Conservation (phyloP, 2,113 vertebrate genomes). For the Gorilla gorilla region DNA sequence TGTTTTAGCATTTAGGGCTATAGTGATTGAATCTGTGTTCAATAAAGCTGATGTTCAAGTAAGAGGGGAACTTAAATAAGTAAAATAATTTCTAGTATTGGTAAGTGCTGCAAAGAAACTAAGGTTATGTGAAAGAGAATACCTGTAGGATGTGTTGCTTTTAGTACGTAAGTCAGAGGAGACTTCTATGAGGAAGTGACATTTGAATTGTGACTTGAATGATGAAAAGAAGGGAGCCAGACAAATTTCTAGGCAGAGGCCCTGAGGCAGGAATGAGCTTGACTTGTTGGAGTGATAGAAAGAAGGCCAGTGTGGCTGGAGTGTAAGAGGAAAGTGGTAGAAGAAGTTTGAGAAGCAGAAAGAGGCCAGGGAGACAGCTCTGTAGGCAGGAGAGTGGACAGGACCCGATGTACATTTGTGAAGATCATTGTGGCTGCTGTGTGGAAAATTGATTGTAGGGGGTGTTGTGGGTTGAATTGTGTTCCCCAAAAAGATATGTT, state of each 20-base stretch:
- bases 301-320: neutral
- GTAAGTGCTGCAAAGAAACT: neutral
- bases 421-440: neutral
- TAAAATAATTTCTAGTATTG: neutral
- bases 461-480: neutral
- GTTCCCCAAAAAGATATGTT: neutral
- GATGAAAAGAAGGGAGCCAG: neutral
- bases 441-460: neutral
- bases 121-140: neutral
- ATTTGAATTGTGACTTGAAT: neutral
- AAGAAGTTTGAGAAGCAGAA: neutral
- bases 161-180: neutral
- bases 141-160: neutral
- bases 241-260: neutral
- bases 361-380: neutral
- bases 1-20: neutral
- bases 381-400: neutral
- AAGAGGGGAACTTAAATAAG: neutral
- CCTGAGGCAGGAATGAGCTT: neutral
- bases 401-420: neutral
- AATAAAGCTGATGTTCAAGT: neutral
- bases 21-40: neutral
- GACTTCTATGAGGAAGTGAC: neutral
- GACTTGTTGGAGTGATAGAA: neutral
- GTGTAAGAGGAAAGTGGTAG: neutral